Conservation (phyloP, 2,888 invertebrate genomes). For the Hypselothyrea guttata region DNA sequence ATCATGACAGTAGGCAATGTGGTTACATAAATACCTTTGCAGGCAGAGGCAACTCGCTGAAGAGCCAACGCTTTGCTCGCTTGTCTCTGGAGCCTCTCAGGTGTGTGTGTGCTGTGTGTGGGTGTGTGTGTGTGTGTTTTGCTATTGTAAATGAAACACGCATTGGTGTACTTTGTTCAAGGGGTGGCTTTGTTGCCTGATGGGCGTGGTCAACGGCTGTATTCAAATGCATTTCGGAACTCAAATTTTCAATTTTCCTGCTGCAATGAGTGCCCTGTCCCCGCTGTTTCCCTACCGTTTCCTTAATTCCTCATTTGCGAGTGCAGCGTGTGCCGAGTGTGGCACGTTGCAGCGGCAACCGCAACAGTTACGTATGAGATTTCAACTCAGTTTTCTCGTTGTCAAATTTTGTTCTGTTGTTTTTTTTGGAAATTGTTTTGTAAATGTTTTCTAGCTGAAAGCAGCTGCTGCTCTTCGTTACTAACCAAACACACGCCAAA, state of each 20-base stretch:
- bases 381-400: background rate
- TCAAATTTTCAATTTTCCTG: slow-evolving; percentile 1
- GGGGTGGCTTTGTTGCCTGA: slow-evolving; percentile 16
- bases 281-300: background rate
- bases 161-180: slow-evolving; percentile 41
- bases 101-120: background rate
- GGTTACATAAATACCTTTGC: slow-evolving; percentile 37
- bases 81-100: slow-evolving; percentile 2
- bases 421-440: slow-evolving; percentile 31
- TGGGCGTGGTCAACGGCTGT: slow-evolving; percentile 20
- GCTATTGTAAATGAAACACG: slow-evolving; percentile 52
- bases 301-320: too few species aligned
- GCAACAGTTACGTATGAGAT: background rate
- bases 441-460: slow-evolving; percentile 10
- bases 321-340: background rate
- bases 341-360: background rate
- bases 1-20: slow-evolving; percentile 31
- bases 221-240: slow-evolving; percentile 5
- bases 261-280: background rate
- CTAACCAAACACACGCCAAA: background rate
- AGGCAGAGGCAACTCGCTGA: slow-evolving; percentile 6
- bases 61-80: slow-evolving; percentile 25
- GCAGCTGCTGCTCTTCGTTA: slow-evolving; percentile 16
- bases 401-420: too few species aligned
- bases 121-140: slow-evolving; percentile 17